Conservation (phyloP, 2,113 vertebrate genomes). For the Embiotoca jacksoni region DNA sequence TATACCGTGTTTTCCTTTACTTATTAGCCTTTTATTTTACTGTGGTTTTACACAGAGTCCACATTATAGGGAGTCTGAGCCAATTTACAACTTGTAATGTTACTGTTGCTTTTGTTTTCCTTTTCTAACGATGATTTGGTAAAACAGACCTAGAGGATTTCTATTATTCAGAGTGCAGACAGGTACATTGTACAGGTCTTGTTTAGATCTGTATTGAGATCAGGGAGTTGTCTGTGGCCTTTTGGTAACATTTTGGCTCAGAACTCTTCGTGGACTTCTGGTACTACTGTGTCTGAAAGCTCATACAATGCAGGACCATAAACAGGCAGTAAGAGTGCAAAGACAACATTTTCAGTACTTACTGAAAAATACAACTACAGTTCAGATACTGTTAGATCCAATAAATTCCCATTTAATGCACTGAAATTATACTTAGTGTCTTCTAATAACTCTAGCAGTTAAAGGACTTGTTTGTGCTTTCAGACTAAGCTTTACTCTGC, state of each 20-base stretch:
- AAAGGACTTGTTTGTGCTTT: conserved; percentile 24
- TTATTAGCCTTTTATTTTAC: conserved; percentile 20
- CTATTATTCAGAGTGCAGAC: conserved; percentile 2
- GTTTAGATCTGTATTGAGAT: conserved; percentile 32
- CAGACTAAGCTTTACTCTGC: conserved; percentile 19
- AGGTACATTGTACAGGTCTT: conserved; percentile 14
- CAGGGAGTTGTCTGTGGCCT: conserved; percentile 25
- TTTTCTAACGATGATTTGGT: conserved; percentile 23
- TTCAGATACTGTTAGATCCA: neutral
- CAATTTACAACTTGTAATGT: conserved; percentile 9
- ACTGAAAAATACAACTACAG: neutral
- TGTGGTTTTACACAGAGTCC: conserved; percentile 35
- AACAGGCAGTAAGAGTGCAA: conserved; percentile 15
- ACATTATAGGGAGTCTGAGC: conserved; percentile 53
- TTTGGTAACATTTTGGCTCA: conserved; percentile 39
- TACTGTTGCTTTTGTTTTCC: conserved; percentile 21
- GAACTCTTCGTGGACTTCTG: conserved; percentile 32
- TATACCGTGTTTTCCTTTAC: conserved; percentile 33
- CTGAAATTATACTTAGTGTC: neutral
- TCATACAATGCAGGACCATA: conserved; percentile 23
- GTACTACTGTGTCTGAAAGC: conserved; percentile 34
- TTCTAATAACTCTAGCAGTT: neutral
- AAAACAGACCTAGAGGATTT: conserved; percentile 12
- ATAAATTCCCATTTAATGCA: neutral
- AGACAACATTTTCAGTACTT: neutral